Percentiles rank a stretch among this genome's conserved stretches.
phyloP scores from a whole-genome alignment of 2,113 vertebrate species.

The Lepisosteus osseus region DNA sequence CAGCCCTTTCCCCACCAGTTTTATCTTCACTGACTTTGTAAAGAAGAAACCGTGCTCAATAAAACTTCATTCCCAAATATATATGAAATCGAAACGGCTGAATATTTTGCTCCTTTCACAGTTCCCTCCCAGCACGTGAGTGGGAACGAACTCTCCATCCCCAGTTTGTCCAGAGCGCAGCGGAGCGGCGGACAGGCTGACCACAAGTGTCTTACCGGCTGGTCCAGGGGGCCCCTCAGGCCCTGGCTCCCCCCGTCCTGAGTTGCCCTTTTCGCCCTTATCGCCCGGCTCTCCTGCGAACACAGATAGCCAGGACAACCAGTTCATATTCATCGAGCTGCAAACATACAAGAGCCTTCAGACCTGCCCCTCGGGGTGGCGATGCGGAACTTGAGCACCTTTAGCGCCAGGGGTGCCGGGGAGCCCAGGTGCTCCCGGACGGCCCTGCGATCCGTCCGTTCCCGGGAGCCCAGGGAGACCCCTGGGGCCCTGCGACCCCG shows the following conservation, averaged over 20 bases:
- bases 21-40: no score
- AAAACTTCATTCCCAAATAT: no score
- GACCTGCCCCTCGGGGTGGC: no score
- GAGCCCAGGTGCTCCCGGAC: constrained; percentile 73
- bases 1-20: no score
- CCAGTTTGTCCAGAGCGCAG: no score
- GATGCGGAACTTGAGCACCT: constrained; percentile 58
- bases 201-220: constrained; percentile 68
- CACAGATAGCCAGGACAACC: not conserved
- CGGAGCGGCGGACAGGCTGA: no score
- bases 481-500: constrained; percentile 75
- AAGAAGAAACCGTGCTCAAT: no score
- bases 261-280: constrained; percentile 78
- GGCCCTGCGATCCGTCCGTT: constrained; percentile 74
- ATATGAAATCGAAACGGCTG: no score
- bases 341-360: not conserved
- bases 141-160: no score
- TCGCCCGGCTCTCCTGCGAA: constrained; percentile 80
- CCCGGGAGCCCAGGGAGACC: constrained; percentile 83
- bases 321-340: not conserved
- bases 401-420: constrained; percentile 78
- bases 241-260: constrained; percentile 74
- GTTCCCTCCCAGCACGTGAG: no score
- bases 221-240: constrained; percentile 80
- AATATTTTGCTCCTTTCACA: no score